Evolutionary conservation across 2,113 vertebrate species (phyloP).

Genomic region (Osmerus eperlanus): DNA sequence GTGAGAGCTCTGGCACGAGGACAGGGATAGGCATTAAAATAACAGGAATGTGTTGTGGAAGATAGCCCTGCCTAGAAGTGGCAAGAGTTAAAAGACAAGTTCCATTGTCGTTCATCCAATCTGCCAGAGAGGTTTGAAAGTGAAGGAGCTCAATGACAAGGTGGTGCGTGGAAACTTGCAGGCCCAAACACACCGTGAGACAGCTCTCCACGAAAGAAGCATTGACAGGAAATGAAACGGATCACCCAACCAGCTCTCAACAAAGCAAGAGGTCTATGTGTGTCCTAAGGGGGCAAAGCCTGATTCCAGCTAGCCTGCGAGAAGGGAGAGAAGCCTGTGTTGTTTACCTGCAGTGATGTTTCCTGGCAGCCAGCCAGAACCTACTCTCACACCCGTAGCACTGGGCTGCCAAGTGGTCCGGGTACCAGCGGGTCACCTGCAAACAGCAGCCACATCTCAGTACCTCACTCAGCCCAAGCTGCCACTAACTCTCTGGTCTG

Average conservation of each 20-base stretch:
- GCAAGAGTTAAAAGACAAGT: background rate
- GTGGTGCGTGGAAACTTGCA: background rate
- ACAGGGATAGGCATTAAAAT: background rate
- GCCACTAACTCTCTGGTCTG: background rate
- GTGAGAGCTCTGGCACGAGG: background rate
- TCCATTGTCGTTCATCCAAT: background rate
- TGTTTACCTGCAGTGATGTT: conserved; percentile 93
- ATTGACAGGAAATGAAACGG: too few species aligned
- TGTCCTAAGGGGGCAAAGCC: background rate
- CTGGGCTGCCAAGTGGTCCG: conserved; percentile 92
- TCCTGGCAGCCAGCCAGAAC: conserved; percentile 94
- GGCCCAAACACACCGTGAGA: background rate
- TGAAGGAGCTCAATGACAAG: background rate
- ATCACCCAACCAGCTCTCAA: too few species aligned
- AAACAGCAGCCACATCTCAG: conserved; percentile 42
- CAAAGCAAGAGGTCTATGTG: too few species aligned
- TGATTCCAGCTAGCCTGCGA: background rate
- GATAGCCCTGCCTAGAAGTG: background rate
- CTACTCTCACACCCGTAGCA: conserved; percentile 93
- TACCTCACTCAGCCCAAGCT: conserved; percentile 9
- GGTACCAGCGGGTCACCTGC: conserved; percentile 96
- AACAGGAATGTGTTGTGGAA: too few species aligned
- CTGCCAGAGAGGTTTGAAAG: background rate
- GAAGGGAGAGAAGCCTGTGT: background rate
- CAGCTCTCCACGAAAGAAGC: too few species aligned